Conservation (phyloP, 2,113 vertebrate species). For the Hydropotes inermis region DNA sequence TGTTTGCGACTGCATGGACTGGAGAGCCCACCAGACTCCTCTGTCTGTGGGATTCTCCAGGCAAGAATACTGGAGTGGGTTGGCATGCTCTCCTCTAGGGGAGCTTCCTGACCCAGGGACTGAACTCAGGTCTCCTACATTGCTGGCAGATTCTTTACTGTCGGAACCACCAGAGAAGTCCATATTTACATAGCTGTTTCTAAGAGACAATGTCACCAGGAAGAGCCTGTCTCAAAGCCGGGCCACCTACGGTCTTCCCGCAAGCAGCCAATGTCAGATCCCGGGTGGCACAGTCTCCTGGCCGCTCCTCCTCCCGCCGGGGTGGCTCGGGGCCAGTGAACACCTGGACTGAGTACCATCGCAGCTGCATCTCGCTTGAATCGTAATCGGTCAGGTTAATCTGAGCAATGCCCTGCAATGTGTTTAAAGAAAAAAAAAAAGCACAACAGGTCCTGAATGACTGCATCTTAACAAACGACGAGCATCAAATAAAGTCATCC, state of each 20-base stretch:
- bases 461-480: neutral
- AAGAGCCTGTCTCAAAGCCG: neutral
- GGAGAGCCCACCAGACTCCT: neutral
- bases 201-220: neutral
- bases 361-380: conserved; percentile 90
- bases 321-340: conserved; percentile 83
- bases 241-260: conserved; percentile 81
- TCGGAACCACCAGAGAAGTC: neutral
- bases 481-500: neutral
- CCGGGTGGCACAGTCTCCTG: conserved; percentile 67
- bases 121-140: neutral
- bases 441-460: neutral
- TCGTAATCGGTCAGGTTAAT: conserved; percentile 88
- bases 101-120: neutral
- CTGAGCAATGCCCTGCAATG: conserved; percentile 89
- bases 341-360: conserved; percentile 91
- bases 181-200: neutral
- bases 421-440: neutral
- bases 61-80: neutral
- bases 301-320: conserved; percentile 75
- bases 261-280: conserved; percentile 61
- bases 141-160: neutral
- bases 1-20: neutral
- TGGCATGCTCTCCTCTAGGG: neutral
- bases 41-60: neutral